Percentiles rank a stretch among this genome's conserved stretches.
Conservation (phyloP, 2,888 invertebrate species). For the Drosophila engyochracea region DNA sequence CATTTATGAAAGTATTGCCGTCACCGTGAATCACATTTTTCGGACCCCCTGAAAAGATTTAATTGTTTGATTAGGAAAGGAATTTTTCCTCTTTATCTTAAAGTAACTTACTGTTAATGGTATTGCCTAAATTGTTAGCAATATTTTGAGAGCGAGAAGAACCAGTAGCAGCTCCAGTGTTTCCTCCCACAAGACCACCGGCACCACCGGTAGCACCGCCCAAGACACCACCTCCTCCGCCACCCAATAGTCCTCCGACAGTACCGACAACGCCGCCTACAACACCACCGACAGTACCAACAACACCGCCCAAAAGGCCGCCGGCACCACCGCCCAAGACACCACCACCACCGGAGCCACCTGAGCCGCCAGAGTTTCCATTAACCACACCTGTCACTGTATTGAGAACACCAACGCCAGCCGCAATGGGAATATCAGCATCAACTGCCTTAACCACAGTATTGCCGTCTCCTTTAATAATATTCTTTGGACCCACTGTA, state of each 20-base stretch:
- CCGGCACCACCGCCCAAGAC: background rate
- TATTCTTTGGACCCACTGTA: conserved; percentile 14
- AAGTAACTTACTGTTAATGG: conserved; percentile 14
- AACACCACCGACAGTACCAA: background rate
- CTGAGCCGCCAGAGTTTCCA: background rate
- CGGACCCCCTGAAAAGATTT: conserved; percentile 18
- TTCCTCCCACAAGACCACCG: background rate
- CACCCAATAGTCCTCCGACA: background rate
- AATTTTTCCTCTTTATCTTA: conserved; percentile 13
- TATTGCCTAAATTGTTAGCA: conserved; percentile 12
- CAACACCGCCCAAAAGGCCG: background rate
- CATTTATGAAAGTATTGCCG: conserved; percentile 31
- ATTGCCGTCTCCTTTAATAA: conserved; percentile 31
- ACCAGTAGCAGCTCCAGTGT: background rate
- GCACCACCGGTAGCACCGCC: conserved; percentile 2
- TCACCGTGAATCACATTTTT: conserved; percentile 47
- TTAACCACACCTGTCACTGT: background rate
- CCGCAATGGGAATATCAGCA: conserved; percentile 1
- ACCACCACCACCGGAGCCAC: background rate
- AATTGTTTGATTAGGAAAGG: background rate
- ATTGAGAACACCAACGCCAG: conserved; percentile 10
- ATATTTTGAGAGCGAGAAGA: background rate
- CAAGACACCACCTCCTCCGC: background rate
- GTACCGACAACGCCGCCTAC: background rate
- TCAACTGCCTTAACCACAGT: conserved; percentile 10